These are phyloP conservation scores for Drosophila novamexicana DNA, from an alignment of 1,140 invertebrate genomes.

Conservation along the genomic window DNA sequence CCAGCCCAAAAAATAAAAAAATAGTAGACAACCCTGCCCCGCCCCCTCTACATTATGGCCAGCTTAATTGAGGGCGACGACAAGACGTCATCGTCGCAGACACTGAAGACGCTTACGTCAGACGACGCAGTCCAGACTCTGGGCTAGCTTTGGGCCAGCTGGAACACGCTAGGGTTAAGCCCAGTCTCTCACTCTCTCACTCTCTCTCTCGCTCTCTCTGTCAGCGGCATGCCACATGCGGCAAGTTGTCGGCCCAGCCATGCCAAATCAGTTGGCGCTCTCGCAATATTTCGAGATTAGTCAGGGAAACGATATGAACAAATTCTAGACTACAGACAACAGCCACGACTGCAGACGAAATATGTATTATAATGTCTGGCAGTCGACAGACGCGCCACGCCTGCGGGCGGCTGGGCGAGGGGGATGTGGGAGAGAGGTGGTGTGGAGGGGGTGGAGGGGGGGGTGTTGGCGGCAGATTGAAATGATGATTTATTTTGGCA, in stretches of 20 bases:
- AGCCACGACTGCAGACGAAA: constrained; percentile 39
- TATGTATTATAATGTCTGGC: constrained; percentile 78
- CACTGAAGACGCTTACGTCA: constrained; percentile 57
- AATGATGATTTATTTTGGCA: constrained; percentile 81
- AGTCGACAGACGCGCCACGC: constrained; percentile 45
- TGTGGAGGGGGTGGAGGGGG: not conserved
- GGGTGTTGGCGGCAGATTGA: constrained; percentile 38
- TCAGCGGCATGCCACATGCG: not conserved
- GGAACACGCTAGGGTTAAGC: constrained; percentile 5
- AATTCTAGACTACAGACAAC: constrained; percentile 34
- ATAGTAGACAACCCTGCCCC: not conserved
- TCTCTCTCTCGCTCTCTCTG: not conserved
- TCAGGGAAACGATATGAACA: constrained; percentile 43
- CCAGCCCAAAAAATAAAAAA: constrained; percentile 27
- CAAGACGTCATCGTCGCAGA: constrained; percentile 29
- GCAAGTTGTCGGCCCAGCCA: not conserved
- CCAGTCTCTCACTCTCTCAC: not conserved
- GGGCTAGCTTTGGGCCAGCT: not conserved
- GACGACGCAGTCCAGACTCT: constrained; percentile 23
- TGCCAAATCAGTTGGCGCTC: constrained; percentile 23
- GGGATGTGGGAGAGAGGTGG: not conserved
- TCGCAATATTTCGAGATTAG: constrained; percentile 49
- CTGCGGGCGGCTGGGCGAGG: constrained; percentile 13
- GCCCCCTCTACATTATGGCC: constrained; percentile 30
- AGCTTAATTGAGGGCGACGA: constrained; percentile 21